Base-by-base conservation (phyloP, 2,888 invertebrate genomes). In the Hirtodrosophila confusa region DNA sequence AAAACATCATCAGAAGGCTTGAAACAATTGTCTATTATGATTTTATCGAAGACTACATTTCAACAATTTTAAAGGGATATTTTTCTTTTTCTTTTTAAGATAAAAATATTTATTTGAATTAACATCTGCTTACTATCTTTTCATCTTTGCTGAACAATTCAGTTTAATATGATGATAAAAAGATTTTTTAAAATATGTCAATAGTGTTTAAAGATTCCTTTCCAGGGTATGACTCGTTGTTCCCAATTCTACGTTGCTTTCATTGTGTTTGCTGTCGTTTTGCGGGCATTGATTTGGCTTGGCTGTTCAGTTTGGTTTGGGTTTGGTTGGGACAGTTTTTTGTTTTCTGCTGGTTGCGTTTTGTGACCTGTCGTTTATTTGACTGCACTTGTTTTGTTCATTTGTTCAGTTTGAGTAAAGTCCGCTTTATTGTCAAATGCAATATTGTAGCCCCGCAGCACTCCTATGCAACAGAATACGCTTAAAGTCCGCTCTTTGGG, bases 271-370 rank as follows among this genome's bases (percentile, higher is more conserved):
- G 64, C 61, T 67, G 72, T 64, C 72, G 51, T 72, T 17, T 75
- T 72, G 79, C 51, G 66, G 64, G 54, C 71, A 69, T 77, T 85
- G 77, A 72, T 79, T 82, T 85, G 77, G 77, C 60, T 77, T 70
- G 62, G 79, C 69, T 71, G 60, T 64, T 74, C 47, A 43, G 36
- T 51, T 39, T 36, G 48, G 43, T 63, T 64, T 41, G 56, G 48
- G 4, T 27, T 37, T 40, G 36, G 36, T 24, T 48, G 23, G 55
- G 53, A 31, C 55, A 63, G 40, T 55, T 69, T 54, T 65, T 74
- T 56, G 71, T 50, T 68, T 77, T 61, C 58, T 58, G 24, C 36
- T 56, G 50, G 56, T 53, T 69, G 50, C 62, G 60, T 53, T 44
- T 35, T 49, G 27, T 48, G 49, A 50, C 48, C 48, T 60, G 40